phyloP scores from a whole-genome alignment of 2,888 invertebrate genomes.

The Drosophila pseudotakahashii region DNA sequence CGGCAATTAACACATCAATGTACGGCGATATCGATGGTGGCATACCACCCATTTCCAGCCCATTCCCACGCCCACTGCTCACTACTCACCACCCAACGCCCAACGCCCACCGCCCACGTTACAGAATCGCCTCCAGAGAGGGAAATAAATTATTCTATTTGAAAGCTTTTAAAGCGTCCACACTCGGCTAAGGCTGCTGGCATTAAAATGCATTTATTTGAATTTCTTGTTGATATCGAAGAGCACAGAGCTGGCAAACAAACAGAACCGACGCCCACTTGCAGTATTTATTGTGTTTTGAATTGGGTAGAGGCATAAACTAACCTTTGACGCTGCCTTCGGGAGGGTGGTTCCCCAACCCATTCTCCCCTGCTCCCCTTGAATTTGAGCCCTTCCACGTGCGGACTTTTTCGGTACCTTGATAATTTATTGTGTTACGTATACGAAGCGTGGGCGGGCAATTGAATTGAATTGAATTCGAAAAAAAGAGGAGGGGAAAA shows the following conservation, averaged over 20 bases:
- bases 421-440: slow-evolving; percentile 65
- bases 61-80: background rate
- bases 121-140: slow-evolving; percentile 19
- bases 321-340: slow-evolving; percentile 59
- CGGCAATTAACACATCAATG: slow-evolving; percentile 47
- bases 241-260: slow-evolving; percentile 32
- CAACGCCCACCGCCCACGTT: slow-evolving; percentile 16
- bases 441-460: slow-evolving; percentile 49
- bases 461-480: slow-evolving; percentile 38
- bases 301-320: slow-evolving; percentile 36
- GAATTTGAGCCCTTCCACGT: slow-evolving; percentile 12
- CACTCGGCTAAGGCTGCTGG: slow-evolving; percentile 32
- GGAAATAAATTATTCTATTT: slow-evolving; percentile 60
- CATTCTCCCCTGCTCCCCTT: no score
- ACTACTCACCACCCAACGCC: background rate
- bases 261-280: slow-evolving; percentile 56
- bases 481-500: background rate
- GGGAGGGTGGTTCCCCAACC: slow-evolving; percentile 1
- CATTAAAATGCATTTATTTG: slow-evolving; percentile 52
- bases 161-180: slow-evolving; percentile 51
- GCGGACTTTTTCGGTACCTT: slow-evolving; percentile 34
- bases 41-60: background rate
- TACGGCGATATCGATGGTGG: slow-evolving; percentile 25
- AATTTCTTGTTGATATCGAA: slow-evolving; percentile 50
- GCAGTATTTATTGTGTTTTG: slow-evolving; percentile 65